Base-by-base conservation (phyloP, 2,113 vertebrate species). In the Proterorhinus semilunaris region DNA sequence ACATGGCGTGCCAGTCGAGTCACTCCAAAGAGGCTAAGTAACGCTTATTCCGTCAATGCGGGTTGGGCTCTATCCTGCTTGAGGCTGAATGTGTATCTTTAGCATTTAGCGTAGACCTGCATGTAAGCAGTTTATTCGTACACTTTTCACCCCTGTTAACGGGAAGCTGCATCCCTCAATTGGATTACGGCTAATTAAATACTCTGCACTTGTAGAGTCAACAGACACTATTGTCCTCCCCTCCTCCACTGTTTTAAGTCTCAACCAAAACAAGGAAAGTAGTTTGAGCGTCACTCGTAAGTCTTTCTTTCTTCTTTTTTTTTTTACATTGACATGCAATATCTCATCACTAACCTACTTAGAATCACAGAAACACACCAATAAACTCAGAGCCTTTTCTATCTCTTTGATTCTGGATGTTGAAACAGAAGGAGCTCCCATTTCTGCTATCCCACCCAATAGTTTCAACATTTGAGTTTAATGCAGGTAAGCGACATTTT, bases 181-280 rank as follows among this genome's bases (percentile, higher is more conserved):
- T 92, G 84, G 86, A 87, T 92, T 89, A 88, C 80, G 51, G 88
- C 87, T 89, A 86, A 90, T 90, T 87, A 88, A 88, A 91, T 89
- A 82, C 65, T 74, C 73, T 75, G 79, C 76, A 82, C 74, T 75
- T 76, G 79, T 80, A 78, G 79, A 63, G 77, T 85, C 79, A 82
- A 89, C 84, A 88, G 69, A 80, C 66, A 45, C 66, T 82, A 82
- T 78, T 83, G 83, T 78, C 66, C 65, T 62, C 46, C 43, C 21
- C 66, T 71, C 53, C 11, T 3, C 53, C 49, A 47, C 68, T 58
- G 62, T 74, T 54, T 50, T 12, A 10, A 36, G 67, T 21, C 16
- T 69, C 45, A 62, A 57, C 63, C 62, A 53, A 66, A 45, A 15
- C 45, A 63, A 8, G 44, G 17, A 68, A 27, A 71, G 59, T n/a